A percentile compares a stretch with the other conserved stretches of the same genome.
Evolutionary conservation across 2,113 vertebrate genomes (phyloP).

Genomic region (Coracopsis vasa): DNA sequence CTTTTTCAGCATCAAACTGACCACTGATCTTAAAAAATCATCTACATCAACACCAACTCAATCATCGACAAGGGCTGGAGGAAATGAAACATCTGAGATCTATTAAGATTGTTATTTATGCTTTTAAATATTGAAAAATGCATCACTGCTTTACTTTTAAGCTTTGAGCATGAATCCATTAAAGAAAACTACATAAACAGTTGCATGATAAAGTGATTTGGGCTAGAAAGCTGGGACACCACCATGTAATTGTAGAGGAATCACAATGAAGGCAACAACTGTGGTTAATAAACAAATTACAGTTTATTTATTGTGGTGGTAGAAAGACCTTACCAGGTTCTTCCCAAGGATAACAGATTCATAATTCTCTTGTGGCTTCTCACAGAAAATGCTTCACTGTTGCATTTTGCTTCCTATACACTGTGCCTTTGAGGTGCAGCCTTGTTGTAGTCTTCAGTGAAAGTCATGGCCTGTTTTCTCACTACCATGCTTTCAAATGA

Average conservation of each 20-base stretch:
- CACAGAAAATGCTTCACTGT: not conserved
- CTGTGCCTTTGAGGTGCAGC: not conserved
- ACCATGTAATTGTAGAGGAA: not conserved
- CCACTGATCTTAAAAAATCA: constrained; percentile 32
- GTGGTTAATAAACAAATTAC: not conserved
- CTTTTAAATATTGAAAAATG: constrained; percentile 46
- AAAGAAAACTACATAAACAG: not conserved
- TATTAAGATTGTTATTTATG: constrained; percentile 63
- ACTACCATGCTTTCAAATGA: not conserved
- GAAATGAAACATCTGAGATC: constrained; percentile 57
- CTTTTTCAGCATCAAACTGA: constrained; percentile 30
- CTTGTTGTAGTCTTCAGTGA: not conserved
- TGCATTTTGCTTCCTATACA: not conserved
- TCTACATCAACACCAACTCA: constrained; percentile 21
- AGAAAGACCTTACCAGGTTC: not conserved
- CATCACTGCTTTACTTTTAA: not conserved
- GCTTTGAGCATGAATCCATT: constrained; percentile 12
- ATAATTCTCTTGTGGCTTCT: not conserved
- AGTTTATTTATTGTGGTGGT: not conserved
- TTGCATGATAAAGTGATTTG: not conserved
- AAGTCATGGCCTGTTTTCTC: not conserved
- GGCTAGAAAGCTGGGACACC: not conserved
- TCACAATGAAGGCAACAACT: rapidly evolving
- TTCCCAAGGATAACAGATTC: not conserved
- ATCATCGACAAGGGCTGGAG: constrained; percentile 21